A percentile compares a stretch with the other conserved stretches of the same genome.
Conservation (phyloP, 2,113 vertebrate species). For the Mastomys coucha region DNA sequence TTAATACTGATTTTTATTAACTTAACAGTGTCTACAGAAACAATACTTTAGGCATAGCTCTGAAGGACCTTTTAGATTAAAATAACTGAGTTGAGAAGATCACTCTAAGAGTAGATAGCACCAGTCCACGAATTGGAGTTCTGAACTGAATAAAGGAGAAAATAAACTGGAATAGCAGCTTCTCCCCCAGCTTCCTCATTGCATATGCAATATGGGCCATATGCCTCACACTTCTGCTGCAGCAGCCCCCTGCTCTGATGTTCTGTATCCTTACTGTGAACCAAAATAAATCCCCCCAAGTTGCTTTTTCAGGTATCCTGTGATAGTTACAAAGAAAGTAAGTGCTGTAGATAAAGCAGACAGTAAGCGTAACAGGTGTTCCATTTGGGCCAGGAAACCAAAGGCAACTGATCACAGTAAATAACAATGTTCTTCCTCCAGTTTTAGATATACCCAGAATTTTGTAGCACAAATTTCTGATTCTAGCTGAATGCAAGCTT, state of each 20-base stretch:
- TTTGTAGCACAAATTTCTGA: not conserved
- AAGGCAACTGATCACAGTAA: not conserved
- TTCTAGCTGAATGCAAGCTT: no score
- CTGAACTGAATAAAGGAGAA: not conserved
- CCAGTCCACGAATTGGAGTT: not conserved
- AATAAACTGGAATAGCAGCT: not conserved
- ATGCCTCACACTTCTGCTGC: not conserved
- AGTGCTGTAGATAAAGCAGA: not conserved
- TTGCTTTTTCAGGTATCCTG: not conserved
- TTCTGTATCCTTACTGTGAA: not conserved
- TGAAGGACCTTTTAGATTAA: not conserved
- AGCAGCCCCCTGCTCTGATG: not conserved
- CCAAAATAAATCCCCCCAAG: not conserved
- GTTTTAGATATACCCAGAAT: not conserved
- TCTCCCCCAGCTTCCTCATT: not conserved
- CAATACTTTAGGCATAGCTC: not conserved
- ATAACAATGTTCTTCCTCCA: no score
- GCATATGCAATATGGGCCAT: not conserved
- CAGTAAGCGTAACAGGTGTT: not conserved
- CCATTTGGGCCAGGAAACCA: not conserved
- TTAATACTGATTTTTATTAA: not conserved
- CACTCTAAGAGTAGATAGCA: not conserved
- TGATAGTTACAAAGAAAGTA: not conserved
- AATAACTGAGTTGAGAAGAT: not conserved
- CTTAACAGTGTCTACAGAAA: not conserved